Conservation (phyloP, 35 echinoderm and acorn worm genomes). For the Patiria miniata region DNA sequence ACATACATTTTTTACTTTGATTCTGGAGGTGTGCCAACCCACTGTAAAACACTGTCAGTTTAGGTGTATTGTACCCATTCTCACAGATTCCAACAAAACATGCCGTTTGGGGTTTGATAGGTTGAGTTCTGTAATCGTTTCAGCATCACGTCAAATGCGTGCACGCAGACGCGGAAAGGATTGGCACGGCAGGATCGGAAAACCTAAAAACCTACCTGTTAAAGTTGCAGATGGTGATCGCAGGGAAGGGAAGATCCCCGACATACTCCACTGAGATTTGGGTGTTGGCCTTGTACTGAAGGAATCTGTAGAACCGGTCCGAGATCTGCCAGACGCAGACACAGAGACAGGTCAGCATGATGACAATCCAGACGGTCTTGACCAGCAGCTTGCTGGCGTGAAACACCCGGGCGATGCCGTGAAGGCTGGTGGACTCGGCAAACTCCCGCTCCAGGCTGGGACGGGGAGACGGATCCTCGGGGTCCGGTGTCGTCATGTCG, state of each 20-base stretch:
- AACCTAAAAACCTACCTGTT: constrained; percentile 34
- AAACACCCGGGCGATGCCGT: constrained; percentile 7
- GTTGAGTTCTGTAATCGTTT: no score
- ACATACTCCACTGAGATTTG: constrained; percentile 13
- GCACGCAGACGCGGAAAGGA: no score
- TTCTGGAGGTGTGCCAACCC: no score
- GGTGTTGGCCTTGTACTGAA: constrained; percentile 16
- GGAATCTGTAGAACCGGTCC: constrained; percentile 1
- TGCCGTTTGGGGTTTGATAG: no score
- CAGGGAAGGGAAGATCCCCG: constrained; percentile 23
- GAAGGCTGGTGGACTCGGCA: constrained; percentile 26
- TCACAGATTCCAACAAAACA: no score
- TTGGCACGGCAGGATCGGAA: not conserved
- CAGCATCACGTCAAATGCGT: no score
- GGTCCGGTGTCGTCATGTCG: no score
- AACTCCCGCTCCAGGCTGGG: constrained; percentile 20
- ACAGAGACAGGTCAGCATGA: constrained; percentile 14
- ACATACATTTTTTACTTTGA: no score
- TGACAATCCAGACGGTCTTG: not conserved
- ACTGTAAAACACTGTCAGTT: no score
- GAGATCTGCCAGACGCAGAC: constrained; percentile 31
- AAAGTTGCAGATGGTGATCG: constrained; percentile 51
- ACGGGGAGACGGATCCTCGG: no score
- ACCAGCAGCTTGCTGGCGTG: not conserved
- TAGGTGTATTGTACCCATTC: no score